Evolutionary conservation across 2,888 invertebrate genomes (phyloP).

Genomic region (Oeneis ivallda): DNA sequence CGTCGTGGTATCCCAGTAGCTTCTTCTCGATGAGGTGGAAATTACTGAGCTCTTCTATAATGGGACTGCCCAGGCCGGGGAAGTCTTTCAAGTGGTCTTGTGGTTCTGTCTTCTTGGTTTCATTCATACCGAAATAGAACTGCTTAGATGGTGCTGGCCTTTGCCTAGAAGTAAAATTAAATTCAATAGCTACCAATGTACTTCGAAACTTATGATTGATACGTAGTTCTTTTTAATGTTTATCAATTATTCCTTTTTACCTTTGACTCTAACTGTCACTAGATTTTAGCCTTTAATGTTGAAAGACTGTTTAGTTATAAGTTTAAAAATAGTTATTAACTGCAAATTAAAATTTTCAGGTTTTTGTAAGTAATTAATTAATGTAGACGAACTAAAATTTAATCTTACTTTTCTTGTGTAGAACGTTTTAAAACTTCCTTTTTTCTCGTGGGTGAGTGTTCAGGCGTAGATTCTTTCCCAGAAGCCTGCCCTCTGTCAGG

Average conservation of each 20-base stretch:
- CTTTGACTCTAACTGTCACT: too few relatives aligned
- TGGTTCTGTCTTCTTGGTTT: slow-evolving; percentile 63
- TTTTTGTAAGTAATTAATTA: neutral
- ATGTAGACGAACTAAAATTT: neutral
- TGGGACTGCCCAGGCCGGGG: slow-evolving; percentile 72
- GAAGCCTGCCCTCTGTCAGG: slow-evolving; percentile 82
- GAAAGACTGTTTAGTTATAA: too few relatives aligned
- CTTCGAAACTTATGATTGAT: too few relatives aligned
- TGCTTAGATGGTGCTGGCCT: slow-evolving; percentile 69
- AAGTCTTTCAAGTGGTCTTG: slow-evolving; percentile 70
- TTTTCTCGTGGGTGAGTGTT: slow-evolving; percentile 79
- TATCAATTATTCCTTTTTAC: too few relatives aligned
- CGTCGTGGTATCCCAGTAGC: slow-evolving; percentile 67
- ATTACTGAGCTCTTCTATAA: slow-evolving; percentile 73
- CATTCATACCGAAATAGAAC: slow-evolving; percentile 92
- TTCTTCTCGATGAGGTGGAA: slow-evolving; percentile 75
- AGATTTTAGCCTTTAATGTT: too few relatives aligned
- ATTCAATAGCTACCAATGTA: too few relatives aligned
- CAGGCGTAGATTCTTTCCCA: slow-evolving; percentile 84
- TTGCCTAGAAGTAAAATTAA: slow-evolving; percentile 46
- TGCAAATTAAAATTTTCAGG: neutral
- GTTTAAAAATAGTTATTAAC: neutral
- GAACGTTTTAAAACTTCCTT: slow-evolving; percentile 49
- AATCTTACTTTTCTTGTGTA: slow-evolving; percentile 55
- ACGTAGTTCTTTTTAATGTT: too few relatives aligned